Base-by-base conservation (phyloP, 2,113 vertebrate species). In the Dromaius novaehollandiae region DNA sequence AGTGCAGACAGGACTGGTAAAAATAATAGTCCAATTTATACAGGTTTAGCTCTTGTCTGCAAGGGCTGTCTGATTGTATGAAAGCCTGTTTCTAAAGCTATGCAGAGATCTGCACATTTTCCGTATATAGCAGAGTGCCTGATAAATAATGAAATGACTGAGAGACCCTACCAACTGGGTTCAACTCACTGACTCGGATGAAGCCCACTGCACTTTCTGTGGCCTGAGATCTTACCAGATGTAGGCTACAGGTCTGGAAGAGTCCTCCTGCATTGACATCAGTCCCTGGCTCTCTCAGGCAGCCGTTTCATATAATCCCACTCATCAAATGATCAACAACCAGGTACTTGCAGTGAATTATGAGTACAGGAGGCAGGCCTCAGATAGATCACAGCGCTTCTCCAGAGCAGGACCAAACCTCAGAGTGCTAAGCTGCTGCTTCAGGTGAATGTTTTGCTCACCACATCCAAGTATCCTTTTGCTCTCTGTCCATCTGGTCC, bases 151-250 rank as follows among this genome's bases (percentile, higher is more conserved):
- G 5, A 83, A n/a, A 32, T 36, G 55, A 71, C 42, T 25, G 55
- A 70, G 53, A 38, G n/a, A 69, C 24, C 36, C 50, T 4, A 3
- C 38, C 38, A 38, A 38, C 38, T 38, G 38, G 38, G 1, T 66
- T 36, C 68, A 76, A 65, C 50, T 40, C 0, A 2, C 40, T 50
- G 61, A 21, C 1, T 0, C 2, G 21, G 17, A 0, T 21, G 1
- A 0, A 60, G 26, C 66, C 86, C 76, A 34, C 30, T 30, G n/a
- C 0, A 0, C 13, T 61, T 2, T 1, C 36, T 51, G 60, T 42
- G 42, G 21, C 28, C 48, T 34, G 40, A 55, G 11, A 6, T 50
- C 30, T 55, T 19, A 2, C 1, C 2, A 44, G 50, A 18, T 2
- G 3, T 51, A 4, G 2, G 15, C 30, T 85, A 42, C 13, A 46